Percentiles rank a stretch among this genome's conserved stretches.
These are phyloP conservation scores for Nycticryphes semicollaris DNA, from an alignment of 2,113 vertebrate genomes.

Conservation along the genomic window DNA sequence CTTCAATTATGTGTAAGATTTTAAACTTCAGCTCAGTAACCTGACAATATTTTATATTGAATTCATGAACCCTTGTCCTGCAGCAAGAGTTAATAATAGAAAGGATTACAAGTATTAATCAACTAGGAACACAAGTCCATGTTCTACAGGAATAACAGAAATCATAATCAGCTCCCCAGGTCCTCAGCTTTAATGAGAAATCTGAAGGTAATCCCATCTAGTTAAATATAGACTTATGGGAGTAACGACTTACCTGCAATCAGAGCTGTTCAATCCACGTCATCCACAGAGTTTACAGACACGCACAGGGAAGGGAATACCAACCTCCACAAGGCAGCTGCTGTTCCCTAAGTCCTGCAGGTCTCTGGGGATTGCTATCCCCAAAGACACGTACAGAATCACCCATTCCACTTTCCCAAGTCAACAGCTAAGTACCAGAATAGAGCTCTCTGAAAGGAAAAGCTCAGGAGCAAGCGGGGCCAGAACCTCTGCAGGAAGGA, in stretches of 20 bases:
- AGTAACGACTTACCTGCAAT: background rate
- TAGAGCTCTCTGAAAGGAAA: background rate
- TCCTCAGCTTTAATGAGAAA: constrained; percentile 9
- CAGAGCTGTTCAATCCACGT: background rate
- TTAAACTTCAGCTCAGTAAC: background rate
- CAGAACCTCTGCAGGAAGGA: background rate
- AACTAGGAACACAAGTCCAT: background rate
- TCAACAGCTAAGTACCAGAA: background rate
- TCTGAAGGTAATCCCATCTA: background rate
- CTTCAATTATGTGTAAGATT: too few species aligned
- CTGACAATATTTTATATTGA: background rate
- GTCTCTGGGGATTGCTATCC: constrained; percentile 14
- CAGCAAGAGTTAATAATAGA: constrained; percentile 37
- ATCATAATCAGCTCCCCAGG: background rate
- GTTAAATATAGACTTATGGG: background rate
- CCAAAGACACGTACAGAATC: constrained; percentile 17
- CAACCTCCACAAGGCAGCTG: background rate
- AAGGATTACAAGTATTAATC: constrained; percentile 38
- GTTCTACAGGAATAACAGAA: constrained; percentile 33
- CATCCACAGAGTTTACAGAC: background rate
- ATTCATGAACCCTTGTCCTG: background rate
- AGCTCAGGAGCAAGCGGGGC: background rate
- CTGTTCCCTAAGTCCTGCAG: constrained; percentile 4
- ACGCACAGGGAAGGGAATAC: background rate
- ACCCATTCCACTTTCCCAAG: background rate